phyloP scores from a whole-genome alignment of 2,888 invertebrate species.

The Abrostola tripartita region DNA sequence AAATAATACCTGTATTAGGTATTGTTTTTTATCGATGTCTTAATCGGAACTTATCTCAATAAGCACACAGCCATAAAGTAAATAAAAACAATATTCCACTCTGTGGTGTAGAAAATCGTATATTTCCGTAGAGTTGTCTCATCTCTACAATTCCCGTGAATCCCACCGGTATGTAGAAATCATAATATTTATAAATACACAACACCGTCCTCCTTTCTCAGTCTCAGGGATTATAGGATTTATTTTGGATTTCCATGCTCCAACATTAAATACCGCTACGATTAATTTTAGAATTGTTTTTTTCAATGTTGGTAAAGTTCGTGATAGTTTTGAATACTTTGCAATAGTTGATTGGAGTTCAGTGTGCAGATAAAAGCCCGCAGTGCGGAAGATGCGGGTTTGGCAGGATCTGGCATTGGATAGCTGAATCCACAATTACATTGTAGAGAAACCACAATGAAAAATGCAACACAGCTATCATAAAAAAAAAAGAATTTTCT shows the following conservation, averaged over 20 bases:
- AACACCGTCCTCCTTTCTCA: conserved; percentile 23
- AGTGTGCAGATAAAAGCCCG: background rate
- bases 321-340: background rate
- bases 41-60: no score
- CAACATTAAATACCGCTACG: background rate
- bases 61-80: background rate
- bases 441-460: no score
- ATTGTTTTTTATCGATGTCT: no score
- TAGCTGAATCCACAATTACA: no score
- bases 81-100: background rate
- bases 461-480: no score
- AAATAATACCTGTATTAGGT: no score
- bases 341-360: background rate
- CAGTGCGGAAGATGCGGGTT: conserved; percentile 1
- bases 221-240: conserved; percentile 19
- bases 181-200: conserved; percentile 50
- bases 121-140: conserved; percentile 42
- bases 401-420: no score
- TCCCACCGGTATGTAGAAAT: conserved; percentile 36
- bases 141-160: conserved; percentile 26
- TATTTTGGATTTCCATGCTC: no score
- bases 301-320: background rate
- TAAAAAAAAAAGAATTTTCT: no score
- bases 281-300: background rate
- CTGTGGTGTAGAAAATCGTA: conserved; percentile 10